Percentiles rank a stretch among this genome's conserved stretches.
Conservation (phyloP, 1,140 invertebrate species). For the Watersipora subatra region DNA sequence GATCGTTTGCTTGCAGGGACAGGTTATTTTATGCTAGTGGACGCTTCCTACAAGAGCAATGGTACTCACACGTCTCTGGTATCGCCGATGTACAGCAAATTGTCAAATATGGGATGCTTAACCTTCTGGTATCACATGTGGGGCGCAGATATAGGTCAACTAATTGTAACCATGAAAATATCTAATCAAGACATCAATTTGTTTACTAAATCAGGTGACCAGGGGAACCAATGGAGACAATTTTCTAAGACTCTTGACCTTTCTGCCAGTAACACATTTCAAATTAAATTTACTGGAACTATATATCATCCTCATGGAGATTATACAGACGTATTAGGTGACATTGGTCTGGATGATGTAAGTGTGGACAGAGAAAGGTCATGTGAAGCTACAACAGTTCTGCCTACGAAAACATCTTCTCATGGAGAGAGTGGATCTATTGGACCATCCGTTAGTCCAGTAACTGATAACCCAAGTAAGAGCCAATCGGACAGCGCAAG, state of each 20-base stretch:
- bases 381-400: too few relatives aligned
- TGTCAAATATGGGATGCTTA: constrained; percentile 6
- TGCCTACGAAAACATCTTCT: too few relatives aligned
- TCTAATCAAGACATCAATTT: neutral
- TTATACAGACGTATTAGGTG: neutral
- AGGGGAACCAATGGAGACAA: neutral
- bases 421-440: too few relatives aligned
- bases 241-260: neutral
- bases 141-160: constrained; percentile 7
- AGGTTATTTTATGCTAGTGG: neutral
- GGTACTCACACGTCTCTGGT: neutral
- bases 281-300: neutral
- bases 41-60: neutral
- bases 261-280: neutral
- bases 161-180: neutral
- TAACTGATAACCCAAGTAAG: too few relatives aligned
- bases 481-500: too few relatives aligned
- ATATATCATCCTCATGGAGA: neutral
- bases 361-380: neutral
- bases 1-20: too few relatives aligned
- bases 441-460: too few relatives aligned
- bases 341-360: neutral
- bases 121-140: constrained; percentile 17
- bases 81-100: neutral
- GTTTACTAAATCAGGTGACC: neutral